phyloP scores from a whole-genome alignment of 2,113 vertebrate species.

The Peromyscus leucopus region DNA sequence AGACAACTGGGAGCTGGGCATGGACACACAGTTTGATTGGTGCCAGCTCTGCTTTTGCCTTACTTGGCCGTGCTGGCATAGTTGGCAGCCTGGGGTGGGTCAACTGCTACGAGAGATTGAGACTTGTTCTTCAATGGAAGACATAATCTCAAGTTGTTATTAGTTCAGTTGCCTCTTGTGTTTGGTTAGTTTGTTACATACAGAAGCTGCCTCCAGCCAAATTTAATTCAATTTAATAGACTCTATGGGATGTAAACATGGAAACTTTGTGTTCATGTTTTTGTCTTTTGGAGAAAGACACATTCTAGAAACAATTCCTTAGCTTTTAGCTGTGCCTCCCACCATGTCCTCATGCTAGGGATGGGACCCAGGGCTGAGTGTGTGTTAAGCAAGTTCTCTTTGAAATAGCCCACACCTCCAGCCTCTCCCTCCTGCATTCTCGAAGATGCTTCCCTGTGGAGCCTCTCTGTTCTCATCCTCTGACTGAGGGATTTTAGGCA shows the following conservation, averaged over 20 bases:
- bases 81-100: neutral
- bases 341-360: neutral
- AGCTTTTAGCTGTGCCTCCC: neutral
- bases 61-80: neutral
- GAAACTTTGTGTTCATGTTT: neutral
- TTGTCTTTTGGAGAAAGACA: neutral
- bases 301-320: neutral
- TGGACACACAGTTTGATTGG: neutral
- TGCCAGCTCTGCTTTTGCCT: neutral
- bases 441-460: too few relatives aligned
- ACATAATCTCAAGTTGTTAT: neutral
- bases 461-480: neutral
- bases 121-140: accelerated
- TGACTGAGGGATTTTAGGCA: neutral
- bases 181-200: neutral
- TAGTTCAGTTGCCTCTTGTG: neutral
- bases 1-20: too few relatives aligned
- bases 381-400: neutral
- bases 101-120: neutral
- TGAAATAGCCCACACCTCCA: neutral
- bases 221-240: neutral
- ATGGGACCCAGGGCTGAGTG: neutral
- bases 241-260: neutral
- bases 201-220: neutral
- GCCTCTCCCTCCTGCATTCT: neutral